phyloP scores from a whole-genome alignment of 2,888 invertebrate species.

The Carabus problematicus region DNA sequence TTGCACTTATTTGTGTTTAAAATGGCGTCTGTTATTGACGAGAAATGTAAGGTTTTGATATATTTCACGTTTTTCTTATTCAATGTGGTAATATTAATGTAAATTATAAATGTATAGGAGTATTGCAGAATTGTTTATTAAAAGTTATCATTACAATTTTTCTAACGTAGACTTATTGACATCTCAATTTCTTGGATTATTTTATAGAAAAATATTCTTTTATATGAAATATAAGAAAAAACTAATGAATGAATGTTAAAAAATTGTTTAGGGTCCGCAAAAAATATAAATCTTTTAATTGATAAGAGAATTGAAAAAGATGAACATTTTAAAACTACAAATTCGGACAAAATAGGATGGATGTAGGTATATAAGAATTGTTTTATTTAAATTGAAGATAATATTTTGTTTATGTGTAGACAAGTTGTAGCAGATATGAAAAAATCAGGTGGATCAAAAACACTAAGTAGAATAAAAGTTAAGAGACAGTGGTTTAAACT shows the following conservation, averaged over 20 bases:
- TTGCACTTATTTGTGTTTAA: background rate
- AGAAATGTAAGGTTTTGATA: slow-evolving; percentile 24
- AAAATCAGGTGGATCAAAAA: slow-evolving; percentile 25
- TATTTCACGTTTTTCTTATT: background rate
- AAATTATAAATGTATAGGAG: background rate
- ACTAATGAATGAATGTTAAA: background rate
- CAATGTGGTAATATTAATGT: background rate
- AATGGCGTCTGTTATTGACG: slow-evolving; percentile 21
- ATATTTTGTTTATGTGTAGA: slow-evolving; percentile 16
- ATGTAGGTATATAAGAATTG: slow-evolving; percentile 30
- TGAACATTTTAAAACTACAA: slow-evolving; percentile 21
- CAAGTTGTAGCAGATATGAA: slow-evolving; percentile 28
- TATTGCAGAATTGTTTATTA: no score
- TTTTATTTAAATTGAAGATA: slow-evolving; percentile 9
- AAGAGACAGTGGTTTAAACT: slow-evolving; percentile 33
- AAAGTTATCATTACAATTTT: background rate
- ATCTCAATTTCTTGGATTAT: background rate
- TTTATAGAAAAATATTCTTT: background rate
- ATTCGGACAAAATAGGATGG: slow-evolving; percentile 33
- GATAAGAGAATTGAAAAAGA: slow-evolving; percentile 32
- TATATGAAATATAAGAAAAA: background rate
- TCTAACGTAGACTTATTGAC: background rate
- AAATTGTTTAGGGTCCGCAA: slow-evolving; percentile 15
- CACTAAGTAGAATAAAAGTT: slow-evolving; percentile 24
- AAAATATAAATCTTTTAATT: slow-evolving; percentile 25